Evolutionary conservation across 2,797 vertebrate genomes (phyloP).

Genomic region (Arctocebus calabarensis): DNA sequence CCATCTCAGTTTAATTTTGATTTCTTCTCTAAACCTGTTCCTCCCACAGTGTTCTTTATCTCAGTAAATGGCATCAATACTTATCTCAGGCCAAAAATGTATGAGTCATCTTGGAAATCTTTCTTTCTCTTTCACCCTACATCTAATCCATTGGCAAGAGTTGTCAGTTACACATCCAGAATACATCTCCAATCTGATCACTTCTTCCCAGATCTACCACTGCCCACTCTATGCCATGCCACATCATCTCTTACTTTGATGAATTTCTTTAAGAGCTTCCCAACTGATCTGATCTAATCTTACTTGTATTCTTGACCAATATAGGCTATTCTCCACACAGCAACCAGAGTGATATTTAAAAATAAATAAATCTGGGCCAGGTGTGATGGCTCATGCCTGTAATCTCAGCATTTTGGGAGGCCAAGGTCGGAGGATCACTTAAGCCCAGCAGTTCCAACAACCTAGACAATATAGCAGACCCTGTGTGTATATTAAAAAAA

Average conservation of each 20-base stretch:
- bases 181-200: neutral
- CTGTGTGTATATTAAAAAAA: neutral
- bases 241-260: neutral
- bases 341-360: slow-evolving; percentile 1
- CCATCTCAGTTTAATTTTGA: slow-evolving; percentile 39
- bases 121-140: neutral
- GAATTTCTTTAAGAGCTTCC: neutral
- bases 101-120: neutral
- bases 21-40: neutral
- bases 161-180: neutral
- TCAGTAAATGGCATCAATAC: slow-evolving; percentile 15
- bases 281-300: neutral
- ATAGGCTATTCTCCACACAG: neutral
- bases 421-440: neutral
- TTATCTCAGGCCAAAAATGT: slow-evolving; percentile 19
- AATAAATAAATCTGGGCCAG: neutral
- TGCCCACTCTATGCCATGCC: neutral
- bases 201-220: neutral
- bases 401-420: neutral
- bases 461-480: neutral
- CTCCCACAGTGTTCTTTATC: neutral
- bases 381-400: neutral
- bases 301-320: neutral
- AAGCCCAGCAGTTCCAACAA: neutral
- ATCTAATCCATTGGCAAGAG: slow-evolving; percentile 10